phyloP scores from a whole-genome alignment of 2,797 vertebrate genomes.

The Cuniculus paca region DNA sequence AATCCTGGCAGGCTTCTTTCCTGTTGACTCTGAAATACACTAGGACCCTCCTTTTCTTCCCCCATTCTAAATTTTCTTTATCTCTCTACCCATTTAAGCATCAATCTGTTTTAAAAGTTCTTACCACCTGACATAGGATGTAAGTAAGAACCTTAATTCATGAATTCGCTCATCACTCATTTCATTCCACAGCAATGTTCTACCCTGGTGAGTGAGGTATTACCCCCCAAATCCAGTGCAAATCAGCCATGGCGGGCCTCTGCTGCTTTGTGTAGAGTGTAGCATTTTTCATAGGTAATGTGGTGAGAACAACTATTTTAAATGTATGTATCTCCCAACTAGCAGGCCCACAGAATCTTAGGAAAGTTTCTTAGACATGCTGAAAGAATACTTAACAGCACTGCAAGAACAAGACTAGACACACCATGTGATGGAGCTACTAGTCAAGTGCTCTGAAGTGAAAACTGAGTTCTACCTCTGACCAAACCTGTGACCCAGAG shows the following conservation, averaged over 20 bases:
- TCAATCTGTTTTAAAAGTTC: slow-evolving; percentile 12
- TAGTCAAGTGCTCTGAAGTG: neutral
- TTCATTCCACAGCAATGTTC: slow-evolving; percentile 19
- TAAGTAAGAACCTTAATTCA: slow-evolving; percentile 39
- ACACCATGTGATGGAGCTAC: neutral
- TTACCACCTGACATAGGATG: slow-evolving; percentile 3
- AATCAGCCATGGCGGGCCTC: neutral
- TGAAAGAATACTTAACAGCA: slow-evolving; percentile 25
- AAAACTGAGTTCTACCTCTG: neutral
- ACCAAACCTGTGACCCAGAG: neutral
- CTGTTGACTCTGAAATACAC: neutral
- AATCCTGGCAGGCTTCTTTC: neutral
- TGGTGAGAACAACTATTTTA: slow-evolving; percentile 19
- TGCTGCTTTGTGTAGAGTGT: slow-evolving; percentile 2
- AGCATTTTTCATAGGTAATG: slow-evolving; percentile 25
- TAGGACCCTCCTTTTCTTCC: neutral
- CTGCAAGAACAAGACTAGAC: neutral
- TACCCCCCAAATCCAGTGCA: neutral
- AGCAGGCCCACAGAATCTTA: slow-evolving; percentile 25
- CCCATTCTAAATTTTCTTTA: slow-evolving; percentile 21
- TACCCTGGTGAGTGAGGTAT: neutral
- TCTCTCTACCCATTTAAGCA: slow-evolving; percentile 24
- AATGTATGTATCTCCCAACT: slow-evolving; percentile 21
- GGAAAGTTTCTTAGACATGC: slow-evolving; percentile 46
- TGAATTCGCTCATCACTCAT: slow-evolving; percentile 17